Base-by-base conservation (phyloP, 1,140 invertebrate genomes). In the Leptopilina clavipes region DNA sequence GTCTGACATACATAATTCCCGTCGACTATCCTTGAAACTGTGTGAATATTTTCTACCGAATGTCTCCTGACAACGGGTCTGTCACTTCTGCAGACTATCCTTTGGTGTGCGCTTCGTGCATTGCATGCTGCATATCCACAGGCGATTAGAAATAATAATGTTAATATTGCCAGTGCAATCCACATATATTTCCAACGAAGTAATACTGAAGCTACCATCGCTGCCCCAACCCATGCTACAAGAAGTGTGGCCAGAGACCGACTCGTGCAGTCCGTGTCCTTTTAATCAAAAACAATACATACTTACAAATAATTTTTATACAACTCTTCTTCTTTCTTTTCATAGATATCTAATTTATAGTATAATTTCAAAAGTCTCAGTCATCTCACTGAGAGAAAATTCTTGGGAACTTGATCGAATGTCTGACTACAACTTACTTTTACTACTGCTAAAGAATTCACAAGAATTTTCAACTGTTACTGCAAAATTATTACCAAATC, bases 131-230 rank as follows among this genome's bases (percentile, higher is more conserved):
- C 80, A 17, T 85, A 87, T 22, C 82, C 84, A 70, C 86, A 88
- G 12, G 82, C 82, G 17, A 85, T 71, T n/a, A 88, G 59, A 56
- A 87, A 87, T 17, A 88, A 76, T 52, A 87, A 65, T 48, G 86
- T 87, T 44, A 88, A n/a, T 65, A 86, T 74, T 22, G 81, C 81
- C 54, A 88, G 74, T 8, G 84, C 85, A 43, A 88, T 82, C 86
- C 86, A 87, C 85, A 86, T 86, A 54, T 88, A 85, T 44, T 84
- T 85, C 86, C 85, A 86, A n/a, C 82, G 78, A 12, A 88, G 70
- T 40, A 88, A 70, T 70, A 86, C 76, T 25, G 86, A 85, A 6
- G 86, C 86, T 44, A 85, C 77, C 81, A 87, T 85, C 10, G 84
- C 85, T 8, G 81, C 83, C 18, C 84, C 79, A 0, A 88, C 80